Evolutionary conservation across 2,113 vertebrate species (phyloP), one percentile per base, ranked within the genome.

Genomic region (Maccullochella peelii): DNA sequence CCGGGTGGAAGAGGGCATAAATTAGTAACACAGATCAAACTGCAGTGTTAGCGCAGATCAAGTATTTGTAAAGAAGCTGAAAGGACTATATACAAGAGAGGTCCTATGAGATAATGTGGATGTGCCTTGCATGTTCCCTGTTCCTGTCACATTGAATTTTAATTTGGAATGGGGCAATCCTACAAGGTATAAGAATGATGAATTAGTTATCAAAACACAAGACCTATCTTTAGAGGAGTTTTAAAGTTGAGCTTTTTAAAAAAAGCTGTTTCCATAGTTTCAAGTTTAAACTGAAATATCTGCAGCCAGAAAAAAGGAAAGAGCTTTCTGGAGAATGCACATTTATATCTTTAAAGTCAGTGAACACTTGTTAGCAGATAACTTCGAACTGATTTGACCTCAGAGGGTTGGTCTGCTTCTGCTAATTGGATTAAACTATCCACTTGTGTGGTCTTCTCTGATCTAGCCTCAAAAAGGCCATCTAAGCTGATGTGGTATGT

Each of bases 61-160:
- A 94, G 94, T 94, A 94, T 96, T 95, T 95, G 95, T 94, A 94
- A 95, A 93, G 93, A 95, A 94, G 92, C 93, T 95, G 92, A 95
- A 93, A 94, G 92, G 93, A 90, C 90, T 92, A 76, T 88, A 92
- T 92, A 90, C 88, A 88, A 69, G 86, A 85, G 78, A 77, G 83
- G 85, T 79, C 88, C 84, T 86, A 80, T 91, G 94, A 94, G 94
- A 95, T 91, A 81, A 94, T 90, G 58, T 88, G 88, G 71, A 82
- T 74, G 77, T 81, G 62, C 82, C 65, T 88, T 66, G 69, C 75
- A 54, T 87, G 85, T 86, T 87, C 84, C 77, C 68, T 82, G 68
- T 85, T 86, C 86, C 80, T 88, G 87, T 91, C 87, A 87, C 82
- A 88, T 91, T 42, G 54, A 77, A 90, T 89, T 92, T 91, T 76